Evolutionary conservation across 2,888 invertebrate genomes (phyloP), one percentile per base, ranked within the genome.

Genomic region (Diploptera punctata): DNA sequence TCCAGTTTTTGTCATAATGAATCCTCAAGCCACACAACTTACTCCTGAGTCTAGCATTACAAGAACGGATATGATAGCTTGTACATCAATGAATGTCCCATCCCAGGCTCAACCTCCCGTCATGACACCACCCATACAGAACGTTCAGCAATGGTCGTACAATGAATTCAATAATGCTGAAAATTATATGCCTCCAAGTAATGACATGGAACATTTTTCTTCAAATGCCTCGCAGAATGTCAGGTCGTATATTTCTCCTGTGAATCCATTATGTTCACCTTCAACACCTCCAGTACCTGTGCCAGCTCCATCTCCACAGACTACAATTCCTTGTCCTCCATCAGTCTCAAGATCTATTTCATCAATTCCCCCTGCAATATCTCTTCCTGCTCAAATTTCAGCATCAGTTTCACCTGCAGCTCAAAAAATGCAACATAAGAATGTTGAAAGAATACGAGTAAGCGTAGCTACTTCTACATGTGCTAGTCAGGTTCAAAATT

Each of bases 1-100:
- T 31, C 75, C 10, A 68, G 73, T 47, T 75, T n/a, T 67, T 47
- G 72, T 73, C 19, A 72, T 74, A 24, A 68, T 75, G 43, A 72
- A 68, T 61, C 70, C 67, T 21, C 74, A 74, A 3, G 49, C 71
- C 18, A 29, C 68, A 57, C 65, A 65, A 29, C 24, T 44, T 3
- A 24, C 68, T 31, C 18, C 74, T 24, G 71, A 62, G 18, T 61
- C 68, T 44, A 26, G 67, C 24, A 19, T 70, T 16, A 29, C 18
- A 44, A 71, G 67, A 47, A 13, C 61, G 43, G 72, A 72, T 26
- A 29, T 72, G 43, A n/a, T 70, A 13, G 21, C 67, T 9, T 71
- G 71, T 26, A 33, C 67, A 24, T 29, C 67, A 7, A 44, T 71
- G 26, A 67, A 21, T 71, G 19, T 67, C 31, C 44, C 71, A 67